A percentile compares a stretch with the other conserved stretches of the same genome.
These are phyloP conservation scores for Tragelaphus strepsiceros DNA, from an alignment of 2,113 vertebrate genomes.

Conservation along the genomic window DNA sequence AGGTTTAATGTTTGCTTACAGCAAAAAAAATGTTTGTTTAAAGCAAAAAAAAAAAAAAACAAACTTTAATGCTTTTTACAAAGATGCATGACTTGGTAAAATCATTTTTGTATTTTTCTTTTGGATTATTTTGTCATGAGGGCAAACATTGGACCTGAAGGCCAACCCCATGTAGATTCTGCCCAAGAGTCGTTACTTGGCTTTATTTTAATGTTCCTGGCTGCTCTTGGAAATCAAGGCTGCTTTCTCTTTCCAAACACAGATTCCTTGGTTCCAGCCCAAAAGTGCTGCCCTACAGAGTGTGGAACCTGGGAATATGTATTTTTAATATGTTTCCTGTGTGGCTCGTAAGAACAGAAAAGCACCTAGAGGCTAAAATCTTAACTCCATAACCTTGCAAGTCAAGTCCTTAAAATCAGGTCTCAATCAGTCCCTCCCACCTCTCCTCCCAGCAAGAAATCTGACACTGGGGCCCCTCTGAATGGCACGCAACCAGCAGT, in stretches of 20 bases:
- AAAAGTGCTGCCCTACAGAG: background rate
- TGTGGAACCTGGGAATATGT: background rate
- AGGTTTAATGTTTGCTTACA: background rate
- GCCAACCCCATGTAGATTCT: background rate
- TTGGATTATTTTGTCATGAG: background rate
- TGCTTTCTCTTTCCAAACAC: background rate
- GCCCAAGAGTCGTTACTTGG: background rate
- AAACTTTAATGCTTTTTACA: background rate
- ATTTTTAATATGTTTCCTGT: background rate
- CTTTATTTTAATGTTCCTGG: background rate
- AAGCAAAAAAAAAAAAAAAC: background rate
- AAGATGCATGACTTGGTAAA: background rate
- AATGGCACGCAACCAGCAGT: background rate
- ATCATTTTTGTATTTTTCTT: background rate
- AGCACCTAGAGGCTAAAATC: background rate
- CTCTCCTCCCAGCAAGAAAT: background rate
- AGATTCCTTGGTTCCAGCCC: background rate
- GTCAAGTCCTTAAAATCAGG: background rate
- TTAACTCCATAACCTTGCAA: background rate
- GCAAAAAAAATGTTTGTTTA: background rate
- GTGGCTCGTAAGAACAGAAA: background rate
- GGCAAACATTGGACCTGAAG: background rate
- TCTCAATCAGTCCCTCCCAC: background rate
- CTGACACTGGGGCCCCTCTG: background rate
- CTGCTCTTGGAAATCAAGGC: background rate